These are phyloP conservation scores for Strigamia maritima DNA, from an alignment of 2,888 invertebrate species.

Conservation along the genomic window DNA sequence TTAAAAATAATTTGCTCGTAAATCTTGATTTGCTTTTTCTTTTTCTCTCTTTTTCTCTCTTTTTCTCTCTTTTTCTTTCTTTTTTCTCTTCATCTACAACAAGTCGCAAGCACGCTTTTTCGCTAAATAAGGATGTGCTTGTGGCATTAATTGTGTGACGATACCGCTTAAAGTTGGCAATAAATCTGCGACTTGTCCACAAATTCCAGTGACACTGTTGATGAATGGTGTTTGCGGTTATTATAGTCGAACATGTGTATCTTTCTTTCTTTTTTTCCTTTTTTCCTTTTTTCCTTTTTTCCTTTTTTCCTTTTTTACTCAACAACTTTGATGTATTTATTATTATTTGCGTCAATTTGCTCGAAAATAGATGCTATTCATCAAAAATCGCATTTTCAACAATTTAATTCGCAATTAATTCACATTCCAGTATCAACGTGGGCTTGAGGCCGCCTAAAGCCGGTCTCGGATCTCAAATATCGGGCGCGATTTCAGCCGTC, in stretches of 20 bases:
- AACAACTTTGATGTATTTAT: background rate
- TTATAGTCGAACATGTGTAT: background rate
- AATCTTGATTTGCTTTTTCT: background rate
- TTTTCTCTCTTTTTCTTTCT: no score
- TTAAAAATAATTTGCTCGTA: background rate
- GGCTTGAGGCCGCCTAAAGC: background rate
- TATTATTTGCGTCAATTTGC: constrained; percentile 2
- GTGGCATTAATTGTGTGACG: background rate
- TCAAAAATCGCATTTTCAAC: background rate
- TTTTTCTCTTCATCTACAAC: no score
- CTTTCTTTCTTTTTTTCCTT: background rate
- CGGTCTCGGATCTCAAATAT: background rate
- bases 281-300: no score
- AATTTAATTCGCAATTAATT: no score
- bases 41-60: no score
- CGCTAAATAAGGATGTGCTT: background rate
- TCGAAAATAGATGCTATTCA: background rate
- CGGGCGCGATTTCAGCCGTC: background rate
- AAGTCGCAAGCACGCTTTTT: background rate
- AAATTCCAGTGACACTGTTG: background rate
- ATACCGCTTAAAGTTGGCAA: background rate
- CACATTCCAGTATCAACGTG: background rate
- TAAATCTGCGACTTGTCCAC: background rate
- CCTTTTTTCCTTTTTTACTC: no score
- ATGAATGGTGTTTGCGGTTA: constrained; percentile 3